Evolutionary conservation across 2,888 invertebrate genomes (phyloP).

Genomic region (Abscondita cerata): DNA sequence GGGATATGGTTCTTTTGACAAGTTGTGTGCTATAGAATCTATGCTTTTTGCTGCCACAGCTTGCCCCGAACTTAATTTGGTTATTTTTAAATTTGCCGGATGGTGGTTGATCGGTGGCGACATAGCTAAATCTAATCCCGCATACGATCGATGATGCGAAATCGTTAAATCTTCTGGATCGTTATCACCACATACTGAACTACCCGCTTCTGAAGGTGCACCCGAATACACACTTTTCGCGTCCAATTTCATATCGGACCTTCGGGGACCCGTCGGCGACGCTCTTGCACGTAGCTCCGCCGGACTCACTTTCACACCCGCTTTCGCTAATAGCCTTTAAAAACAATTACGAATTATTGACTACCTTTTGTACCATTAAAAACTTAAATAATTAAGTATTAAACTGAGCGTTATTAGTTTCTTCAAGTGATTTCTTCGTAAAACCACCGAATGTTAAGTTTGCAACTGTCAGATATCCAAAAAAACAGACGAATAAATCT

Average conservation of each 20-base stretch:
- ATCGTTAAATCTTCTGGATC: constrained; percentile 86
- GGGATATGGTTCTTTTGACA: constrained; percentile 73
- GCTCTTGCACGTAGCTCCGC: constrained; percentile 85
- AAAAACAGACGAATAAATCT: too few species aligned
- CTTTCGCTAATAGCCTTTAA: constrained; percentile 79
- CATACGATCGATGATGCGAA: constrained; percentile 63
- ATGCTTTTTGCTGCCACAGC: constrained; percentile 73
- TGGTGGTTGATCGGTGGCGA: constrained; percentile 61
- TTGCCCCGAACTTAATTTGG: constrained; percentile 58
- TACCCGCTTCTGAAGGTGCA: constrained; percentile 72
- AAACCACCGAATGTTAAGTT: too few species aligned
- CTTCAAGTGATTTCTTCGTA: too few species aligned
- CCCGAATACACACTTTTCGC: constrained; percentile 73
- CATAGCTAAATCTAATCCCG: constrained; percentile 53
- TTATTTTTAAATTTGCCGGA: constrained; percentile 58
- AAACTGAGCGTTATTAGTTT: too few species aligned
- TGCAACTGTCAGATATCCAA: too few species aligned
- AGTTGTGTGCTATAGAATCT: constrained; percentile 67
- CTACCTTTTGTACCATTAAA: background rate
- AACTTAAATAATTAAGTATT: background rate
- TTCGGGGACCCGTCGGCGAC: constrained; percentile 82
- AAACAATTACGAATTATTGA: background rate
- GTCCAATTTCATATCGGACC: constrained; percentile 80
- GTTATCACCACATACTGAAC: constrained; percentile 78
- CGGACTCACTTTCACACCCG: constrained; percentile 85